Conservation (phyloP, 2,113 vertebrate genomes). For the Corythornis cristatus region DNA sequence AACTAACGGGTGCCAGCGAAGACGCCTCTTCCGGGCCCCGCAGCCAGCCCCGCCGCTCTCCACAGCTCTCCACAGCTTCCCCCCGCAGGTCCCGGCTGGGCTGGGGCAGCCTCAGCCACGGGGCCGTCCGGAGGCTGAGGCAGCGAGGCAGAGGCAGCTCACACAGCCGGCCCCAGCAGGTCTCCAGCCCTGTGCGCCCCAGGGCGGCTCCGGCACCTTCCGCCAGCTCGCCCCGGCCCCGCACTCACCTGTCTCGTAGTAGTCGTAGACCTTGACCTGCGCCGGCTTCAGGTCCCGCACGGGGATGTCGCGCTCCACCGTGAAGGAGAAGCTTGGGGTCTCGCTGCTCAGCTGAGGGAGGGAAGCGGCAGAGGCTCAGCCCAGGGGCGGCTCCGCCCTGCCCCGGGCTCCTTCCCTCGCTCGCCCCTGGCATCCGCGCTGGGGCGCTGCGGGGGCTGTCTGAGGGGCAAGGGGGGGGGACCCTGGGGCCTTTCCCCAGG, state of each 20-base stretch:
- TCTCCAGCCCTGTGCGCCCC: too few relatives aligned
- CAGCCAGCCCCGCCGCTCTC: neutral
- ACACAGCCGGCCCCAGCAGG: neutral
- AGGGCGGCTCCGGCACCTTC: neutral
- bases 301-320: conserved; percentile 65
- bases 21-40: neutral
- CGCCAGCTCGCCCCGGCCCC: neutral
- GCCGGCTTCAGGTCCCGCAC: conserved; percentile 83
- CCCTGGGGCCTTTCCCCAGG: neutral
- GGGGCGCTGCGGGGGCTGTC: neutral
- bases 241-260: conserved; percentile 85
- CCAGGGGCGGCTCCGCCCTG: neutral
- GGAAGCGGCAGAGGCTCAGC: neutral
- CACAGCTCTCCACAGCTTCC: neutral
- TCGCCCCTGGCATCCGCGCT: rapidly evolving
- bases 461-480: neutral
- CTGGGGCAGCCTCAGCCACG: too few relatives aligned
- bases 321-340: conserved; percentile 62
- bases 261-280: conserved; percentile 82
- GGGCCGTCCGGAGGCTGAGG: neutral
- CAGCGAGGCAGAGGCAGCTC: neutral
- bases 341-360: conserved; percentile 48
- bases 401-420: rapidly evolving
- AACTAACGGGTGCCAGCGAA: neutral
- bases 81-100: neutral